Evolutionary conservation across 1,140 invertebrate species (phyloP).

Genomic region (Dinoponera quadriceps): DNA sequence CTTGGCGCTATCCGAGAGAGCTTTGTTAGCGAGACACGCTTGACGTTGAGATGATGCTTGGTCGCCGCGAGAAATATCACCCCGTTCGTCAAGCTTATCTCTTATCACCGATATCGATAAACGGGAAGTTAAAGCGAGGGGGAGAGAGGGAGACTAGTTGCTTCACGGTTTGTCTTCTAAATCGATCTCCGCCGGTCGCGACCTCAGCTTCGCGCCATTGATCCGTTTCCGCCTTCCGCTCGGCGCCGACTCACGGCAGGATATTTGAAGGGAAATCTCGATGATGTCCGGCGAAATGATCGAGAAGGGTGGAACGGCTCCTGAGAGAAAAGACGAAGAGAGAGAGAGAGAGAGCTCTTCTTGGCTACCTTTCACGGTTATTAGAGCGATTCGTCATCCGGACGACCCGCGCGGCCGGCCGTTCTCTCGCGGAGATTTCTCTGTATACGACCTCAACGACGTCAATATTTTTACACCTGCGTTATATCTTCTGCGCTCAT

Average conservation of each 20-base stretch:
- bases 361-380: conserved; percentile 59
- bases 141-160: conserved; percentile 26
- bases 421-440: conserved; percentile 22
- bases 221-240: conserved; percentile 10
- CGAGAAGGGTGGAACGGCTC: conserved; percentile 19
- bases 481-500: background rate
- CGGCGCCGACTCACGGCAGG: background rate
- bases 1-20: too few species aligned
- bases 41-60: background rate
- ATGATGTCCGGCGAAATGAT: conserved; percentile 35
- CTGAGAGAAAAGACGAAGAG: conserved; percentile 39
- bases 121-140: too few species aligned
- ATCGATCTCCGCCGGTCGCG: conserved; percentile 22
- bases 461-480: conserved; percentile 17
- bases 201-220: conserved; percentile 29
- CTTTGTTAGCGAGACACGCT: background rate
- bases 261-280: conserved; percentile 34
- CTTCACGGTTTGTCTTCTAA: conserved; percentile 42
- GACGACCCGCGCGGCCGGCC: background rate
- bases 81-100: too few species aligned
- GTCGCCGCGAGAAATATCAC: too few species aligned
- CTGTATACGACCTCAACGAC: conserved; percentile 9
- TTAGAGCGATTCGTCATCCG: conserved; percentile 69
- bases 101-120: too few species aligned
- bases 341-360: conserved; percentile 13